Percentiles rank a stretch among this genome's conserved stretches.
Conservation (phyloP, 1,140 invertebrate genomes). For the Dreissena rostriformis region DNA sequence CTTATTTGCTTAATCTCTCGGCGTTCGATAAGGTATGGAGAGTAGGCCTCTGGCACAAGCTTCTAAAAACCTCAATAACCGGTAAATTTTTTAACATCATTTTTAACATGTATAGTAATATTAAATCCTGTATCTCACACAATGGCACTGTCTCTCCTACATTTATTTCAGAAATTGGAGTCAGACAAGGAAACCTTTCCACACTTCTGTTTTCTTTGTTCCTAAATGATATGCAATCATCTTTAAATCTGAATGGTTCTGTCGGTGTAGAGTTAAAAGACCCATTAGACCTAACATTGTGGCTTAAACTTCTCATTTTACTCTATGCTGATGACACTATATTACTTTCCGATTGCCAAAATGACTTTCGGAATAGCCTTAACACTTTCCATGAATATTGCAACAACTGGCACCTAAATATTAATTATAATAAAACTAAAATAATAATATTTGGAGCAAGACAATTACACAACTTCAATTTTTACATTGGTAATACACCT, state of each 20-base stretch:
- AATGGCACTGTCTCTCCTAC: constrained; percentile 4
- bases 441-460: not conserved
- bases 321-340: constrained; percentile 42
- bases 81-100: constrained; percentile 21
- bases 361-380: not conserved
- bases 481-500: not conserved
- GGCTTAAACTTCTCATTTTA: constrained; percentile 26
- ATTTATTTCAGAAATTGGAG: constrained; percentile 14
- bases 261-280: not conserved
- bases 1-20: not conserved
- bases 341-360: not conserved
- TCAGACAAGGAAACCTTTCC: constrained; percentile 22
- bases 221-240: constrained; percentile 27
- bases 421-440: constrained; percentile 8
- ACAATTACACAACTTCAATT: not conserved
- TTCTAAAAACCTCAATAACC: constrained; percentile 13
- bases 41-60: constrained; percentile 26
- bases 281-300: not conserved
- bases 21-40: constrained; percentile 25
- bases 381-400: not conserved
- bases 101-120: constrained; percentile 28
- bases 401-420: constrained; percentile 11
- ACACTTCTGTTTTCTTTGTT: constrained; percentile 15
- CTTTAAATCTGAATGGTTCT: not conserved
- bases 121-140: constrained; percentile 20